Evolutionary conservation across 1,140 invertebrate species (phyloP), one percentile per base, ranked within the genome.

Genomic region (Ectropis grisescens): DNA sequence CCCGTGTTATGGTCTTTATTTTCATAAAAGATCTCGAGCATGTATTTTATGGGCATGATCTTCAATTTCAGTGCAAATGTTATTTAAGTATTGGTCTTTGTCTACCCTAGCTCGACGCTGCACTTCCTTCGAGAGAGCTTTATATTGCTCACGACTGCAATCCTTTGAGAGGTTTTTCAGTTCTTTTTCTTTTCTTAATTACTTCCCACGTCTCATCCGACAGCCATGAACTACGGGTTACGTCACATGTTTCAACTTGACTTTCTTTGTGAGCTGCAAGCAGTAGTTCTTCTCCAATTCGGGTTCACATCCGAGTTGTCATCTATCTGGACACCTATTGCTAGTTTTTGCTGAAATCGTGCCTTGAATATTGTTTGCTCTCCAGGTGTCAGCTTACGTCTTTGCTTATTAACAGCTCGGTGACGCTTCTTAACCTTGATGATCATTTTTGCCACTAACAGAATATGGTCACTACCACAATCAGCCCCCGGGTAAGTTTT

Each of bases 401-500:
- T 22, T 22, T 22, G 4, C 19, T 22, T 22, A 9, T 22, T 9
- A 9, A 22, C 19, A 9, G 9, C 9, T 22, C 19, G 19, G 9
- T 22, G 19, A 22, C 4, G 9, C 19, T 22, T 22, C 9, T 31
- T 32, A 22, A 32, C 13, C 15, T 27, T 39, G 15, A 38, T 14
- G 9, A 13, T 9, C 13, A 34, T 14, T 13, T 33, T 23, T 10
- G 23, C 27, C 6, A 30, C 32, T 2, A 41, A 13, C 13, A 33
- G 11, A n/a, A n/a, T 9, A 22, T 40, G 30, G 14, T 39, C 29
- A 32, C 15, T 32, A 14, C 31, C 24, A 23, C 31, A 40, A 10
- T 40, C 37, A 19, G 37, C 31, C 6, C 14, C 30, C 13, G 24
- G 37, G 11, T 26, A 40, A 8, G 37, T 33, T 12, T 40, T 33